phyloP scores from a whole-genome alignment of 2,113 vertebrate species.

The Hippocampus barbouri region DNA sequence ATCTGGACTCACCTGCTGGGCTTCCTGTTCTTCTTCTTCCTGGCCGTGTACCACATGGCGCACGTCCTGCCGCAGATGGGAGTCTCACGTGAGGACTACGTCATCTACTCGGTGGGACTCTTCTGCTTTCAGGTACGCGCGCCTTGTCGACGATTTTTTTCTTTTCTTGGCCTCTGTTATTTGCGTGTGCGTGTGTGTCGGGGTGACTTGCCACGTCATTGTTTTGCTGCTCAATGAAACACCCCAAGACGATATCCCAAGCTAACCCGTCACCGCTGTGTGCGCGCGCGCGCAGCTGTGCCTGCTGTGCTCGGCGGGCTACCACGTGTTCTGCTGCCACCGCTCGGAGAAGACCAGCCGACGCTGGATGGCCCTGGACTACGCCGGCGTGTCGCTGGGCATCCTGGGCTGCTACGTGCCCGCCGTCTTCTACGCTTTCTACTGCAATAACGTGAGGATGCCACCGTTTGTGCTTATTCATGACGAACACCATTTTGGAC shows the following conservation, averaged over 20 bases:
- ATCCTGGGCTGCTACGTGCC: conserved; percentile 95
- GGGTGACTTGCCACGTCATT: too few relatives aligned
- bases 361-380: conserved; percentile 94
- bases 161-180: too few relatives aligned
- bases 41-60: conserved; percentile 88
- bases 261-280: neutral
- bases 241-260: neutral
- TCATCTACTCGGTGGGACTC: conserved; percentile 91
- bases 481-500: neutral
- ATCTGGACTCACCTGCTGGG: conserved; percentile 98
- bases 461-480: neutral
- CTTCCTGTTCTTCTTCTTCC: conserved; percentile 88
- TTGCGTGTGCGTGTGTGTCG: too few relatives aligned
- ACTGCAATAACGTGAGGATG: conserved; percentile 87
- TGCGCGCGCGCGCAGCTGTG: conserved; percentile 74
- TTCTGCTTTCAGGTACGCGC: conserved; percentile 91
- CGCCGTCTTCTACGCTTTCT: conserved; percentile 94
- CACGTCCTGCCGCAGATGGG: conserved; percentile 83
- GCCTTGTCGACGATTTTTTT: too few relatives aligned
- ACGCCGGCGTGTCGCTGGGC: conserved; percentile 88
- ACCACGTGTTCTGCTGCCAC: conserved; percentile 91
- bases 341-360: conserved; percentile 92
- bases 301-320: conserved; percentile 91
- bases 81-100: conserved; percentile 89
- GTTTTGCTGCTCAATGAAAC: neutral